These are phyloP conservation scores for Pipistrellus nathusii DNA, from an alignment of 2,797 vertebrate genomes.

Conservation along the genomic window DNA sequence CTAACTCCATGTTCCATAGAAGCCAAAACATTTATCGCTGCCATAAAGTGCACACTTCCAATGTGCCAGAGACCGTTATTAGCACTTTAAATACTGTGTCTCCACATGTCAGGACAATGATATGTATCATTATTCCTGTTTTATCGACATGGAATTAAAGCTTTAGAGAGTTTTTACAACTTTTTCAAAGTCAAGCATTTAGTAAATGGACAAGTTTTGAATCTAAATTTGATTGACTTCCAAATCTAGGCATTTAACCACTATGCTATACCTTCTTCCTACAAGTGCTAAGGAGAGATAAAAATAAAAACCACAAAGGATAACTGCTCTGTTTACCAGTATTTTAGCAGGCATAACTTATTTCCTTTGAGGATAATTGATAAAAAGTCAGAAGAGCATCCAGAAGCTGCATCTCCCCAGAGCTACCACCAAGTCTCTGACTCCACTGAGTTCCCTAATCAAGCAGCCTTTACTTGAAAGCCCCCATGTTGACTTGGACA, in stretches of 20 bases:
- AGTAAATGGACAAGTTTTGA: neutral
- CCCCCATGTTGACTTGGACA: neutral
- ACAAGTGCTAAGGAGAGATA: neutral
- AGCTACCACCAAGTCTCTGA: neutral
- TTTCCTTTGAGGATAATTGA: neutral
- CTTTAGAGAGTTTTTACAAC: neutral
- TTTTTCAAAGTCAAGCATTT: neutral
- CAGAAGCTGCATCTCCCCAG: neutral
- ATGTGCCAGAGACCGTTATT: neutral
- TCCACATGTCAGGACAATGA: neutral
- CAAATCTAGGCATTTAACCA: neutral
- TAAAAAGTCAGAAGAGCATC: neutral
- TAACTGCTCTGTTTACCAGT: neutral
- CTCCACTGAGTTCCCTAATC: neutral
- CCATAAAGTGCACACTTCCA: neutral
- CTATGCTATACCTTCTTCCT: neutral
- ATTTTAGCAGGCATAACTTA: neutral
- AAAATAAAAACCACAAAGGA: neutral
- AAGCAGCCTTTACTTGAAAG: neutral
- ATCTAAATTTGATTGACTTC: neutral
- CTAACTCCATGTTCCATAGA: neutral
- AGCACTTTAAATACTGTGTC: neutral
- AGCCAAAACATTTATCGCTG: neutral
- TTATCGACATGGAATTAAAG: neutral
- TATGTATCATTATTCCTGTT: neutral